phyloP scores from a whole-genome alignment of 1,140 invertebrate species.

The Drosophila simulans region DNA sequence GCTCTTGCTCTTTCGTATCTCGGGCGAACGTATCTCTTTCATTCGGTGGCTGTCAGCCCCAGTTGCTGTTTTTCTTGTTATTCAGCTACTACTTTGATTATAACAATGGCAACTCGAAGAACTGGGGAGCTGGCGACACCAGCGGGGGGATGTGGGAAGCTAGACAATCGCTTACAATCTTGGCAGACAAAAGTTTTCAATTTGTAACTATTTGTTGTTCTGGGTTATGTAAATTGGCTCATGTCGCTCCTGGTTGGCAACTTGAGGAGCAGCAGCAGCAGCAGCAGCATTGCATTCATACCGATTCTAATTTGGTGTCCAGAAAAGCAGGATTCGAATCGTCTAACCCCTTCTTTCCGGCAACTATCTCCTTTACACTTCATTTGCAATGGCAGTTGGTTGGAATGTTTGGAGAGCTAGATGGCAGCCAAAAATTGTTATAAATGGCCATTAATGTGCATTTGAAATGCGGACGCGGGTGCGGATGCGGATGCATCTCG shows the following conservation, averaged over 20 bases:
- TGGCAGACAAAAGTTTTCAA: slow-evolving; percentile 80
- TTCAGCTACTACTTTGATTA: slow-evolving; percentile 76
- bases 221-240: slow-evolving; percentile 81
- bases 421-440: slow-evolving; percentile 55
- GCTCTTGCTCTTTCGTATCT: slow-evolving; percentile 49
- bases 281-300: slow-evolving; percentile 59
- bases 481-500: background rate
- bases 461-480: background rate
- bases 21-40: slow-evolving; percentile 15
- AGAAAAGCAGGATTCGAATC: background rate
- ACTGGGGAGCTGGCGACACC: slow-evolving; percentile 14
- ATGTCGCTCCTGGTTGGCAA: slow-evolving; percentile 43
- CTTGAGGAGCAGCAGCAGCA: slow-evolving; percentile 16
- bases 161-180: slow-evolving; percentile 80
- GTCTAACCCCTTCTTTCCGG: no score
- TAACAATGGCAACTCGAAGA: slow-evolving; percentile 65
- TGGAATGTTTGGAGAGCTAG: slow-evolving; percentile 31
- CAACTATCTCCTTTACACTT: slow-evolving; percentile 70
- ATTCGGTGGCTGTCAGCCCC: slow-evolving; percentile 60
- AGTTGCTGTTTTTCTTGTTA: slow-evolving; percentile 73
- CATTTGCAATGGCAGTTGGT: slow-evolving; percentile 67
- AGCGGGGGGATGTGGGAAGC: background rate
- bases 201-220: slow-evolving; percentile 82
- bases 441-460: slow-evolving; percentile 73
- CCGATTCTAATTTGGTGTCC: slow-evolving; percentile 30